Percentiles rank a stretch among this genome's conserved stretches.
phyloP scores from a whole-genome alignment of 30 jellyfish, hydroid and myxozoan genomes.

The Hydractinia echinata region DNA sequence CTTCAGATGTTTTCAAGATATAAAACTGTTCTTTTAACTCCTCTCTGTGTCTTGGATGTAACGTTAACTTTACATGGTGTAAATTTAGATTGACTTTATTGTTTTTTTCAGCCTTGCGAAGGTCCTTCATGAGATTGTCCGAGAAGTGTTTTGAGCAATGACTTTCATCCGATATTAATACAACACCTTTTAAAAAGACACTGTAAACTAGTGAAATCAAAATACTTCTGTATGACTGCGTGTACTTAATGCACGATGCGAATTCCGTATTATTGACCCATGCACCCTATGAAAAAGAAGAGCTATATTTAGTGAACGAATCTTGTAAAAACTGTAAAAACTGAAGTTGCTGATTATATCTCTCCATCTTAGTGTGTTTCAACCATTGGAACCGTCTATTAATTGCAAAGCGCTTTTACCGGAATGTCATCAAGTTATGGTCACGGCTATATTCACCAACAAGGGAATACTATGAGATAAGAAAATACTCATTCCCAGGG shows the following conservation, averaged over 20 bases:
- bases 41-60: background rate
- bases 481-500: no score
- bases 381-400: no score
- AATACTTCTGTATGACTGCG: background rate
- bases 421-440: no score
- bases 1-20: slow-evolving; percentile 9
- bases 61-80: background rate
- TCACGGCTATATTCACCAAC: no score
- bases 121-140: background rate
- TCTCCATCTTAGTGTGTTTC: no score
- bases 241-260: background rate
- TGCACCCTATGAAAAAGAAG: no score
- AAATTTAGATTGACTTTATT: background rate
- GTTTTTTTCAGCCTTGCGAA: background rate
- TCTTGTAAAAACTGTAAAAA: no score
- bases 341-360: no score
- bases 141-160: background rate
- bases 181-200: background rate
- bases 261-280: no score
- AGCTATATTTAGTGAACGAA: no score
- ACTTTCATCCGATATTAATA: background rate
- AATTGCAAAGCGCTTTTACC: no score
- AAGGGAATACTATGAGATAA: no score
- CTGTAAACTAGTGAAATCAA: background rate
- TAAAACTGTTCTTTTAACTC: background rate